A percentile compares a stretch with the other conserved stretches of the same genome.
phyloP scores from a whole-genome alignment of 2,113 vertebrate species.

The Plectropomus leopardus region DNA sequence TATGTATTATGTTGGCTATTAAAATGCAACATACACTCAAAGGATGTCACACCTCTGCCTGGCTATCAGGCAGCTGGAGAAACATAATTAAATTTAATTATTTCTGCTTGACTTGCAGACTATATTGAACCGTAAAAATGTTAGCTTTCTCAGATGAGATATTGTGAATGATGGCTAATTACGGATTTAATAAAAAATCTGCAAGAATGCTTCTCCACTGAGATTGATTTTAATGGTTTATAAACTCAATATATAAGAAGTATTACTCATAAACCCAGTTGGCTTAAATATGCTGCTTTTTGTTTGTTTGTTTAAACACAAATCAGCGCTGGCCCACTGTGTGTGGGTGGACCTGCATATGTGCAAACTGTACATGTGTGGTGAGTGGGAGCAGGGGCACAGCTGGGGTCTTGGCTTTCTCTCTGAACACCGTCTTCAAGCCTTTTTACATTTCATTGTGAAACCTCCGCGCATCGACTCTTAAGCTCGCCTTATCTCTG shows the following conservation, averaged over 20 bases:
- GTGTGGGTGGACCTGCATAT: constrained; percentile 70
- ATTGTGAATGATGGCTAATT: not conserved
- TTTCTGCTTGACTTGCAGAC: not conserved
- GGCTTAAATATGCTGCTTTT: constrained; percentile 2
- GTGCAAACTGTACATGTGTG: constrained; percentile 63
- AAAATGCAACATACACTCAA: constrained; percentile 5
- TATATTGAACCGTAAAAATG: not conserved
- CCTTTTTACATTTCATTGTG: constrained; percentile 49
- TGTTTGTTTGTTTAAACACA: not conserved
- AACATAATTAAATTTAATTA: not conserved
- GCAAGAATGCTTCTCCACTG: not conserved
- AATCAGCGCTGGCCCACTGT: constrained; percentile 21
- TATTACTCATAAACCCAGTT: not conserved
- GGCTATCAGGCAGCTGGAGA: not conserved
- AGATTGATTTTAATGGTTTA: not conserved
- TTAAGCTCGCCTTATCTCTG: not conserved
- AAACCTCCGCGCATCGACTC: constrained; percentile 18
- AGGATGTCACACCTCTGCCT: not conserved
- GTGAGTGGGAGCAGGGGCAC: constrained; percentile 73
- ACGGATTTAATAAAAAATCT: not conserved
- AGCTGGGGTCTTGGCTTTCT: constrained; percentile 67
- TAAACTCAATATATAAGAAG: not conserved
- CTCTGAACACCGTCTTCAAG: constrained; percentile 65
- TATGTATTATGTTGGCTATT: not conserved
- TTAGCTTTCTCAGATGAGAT: not conserved